Base-by-base conservation (phyloP, 2,797 vertebrate genomes). In the Oreonectes daqikongensis region DNA sequence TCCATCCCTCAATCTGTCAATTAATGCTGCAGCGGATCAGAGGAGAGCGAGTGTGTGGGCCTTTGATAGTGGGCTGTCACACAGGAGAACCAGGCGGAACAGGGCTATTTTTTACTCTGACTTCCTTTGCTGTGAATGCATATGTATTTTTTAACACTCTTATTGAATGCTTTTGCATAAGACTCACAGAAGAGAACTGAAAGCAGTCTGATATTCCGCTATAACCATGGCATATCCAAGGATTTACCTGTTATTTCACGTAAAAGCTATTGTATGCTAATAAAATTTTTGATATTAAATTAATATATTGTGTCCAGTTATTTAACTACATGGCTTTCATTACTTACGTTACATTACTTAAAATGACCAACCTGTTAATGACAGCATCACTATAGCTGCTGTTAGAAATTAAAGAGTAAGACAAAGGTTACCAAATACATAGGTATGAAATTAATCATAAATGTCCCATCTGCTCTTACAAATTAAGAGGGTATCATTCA, bases 1-100 rank as follows among this genome's bases (percentile, higher is more conserved):
- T 79, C 81, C 84, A 85, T 85, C 78, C 81, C 72, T 85, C 84
- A 85, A 81, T 82, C 84, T 85, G 84, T 85, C 84, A 85, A 85
- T 85, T 85, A 85, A 80, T 24, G 55, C 57, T 30, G 7, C 52
- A 63, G 71, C 46, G 53, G 79, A 65, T 80, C 67, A 76, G 73
- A 72, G 60, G 28, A 70, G 72, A 75, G 67, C 38, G 69, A 65
- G 53, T 72, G 55, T 48, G 69, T 69, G 55, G 61, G 74, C 30
- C 77, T 72, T 68, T 83, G 72, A 70, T 68, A 67, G 67, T 61
- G 52, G 79, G 38, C 79, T 79, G 81, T 76, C 79, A 75, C 66
- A 53, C 68, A 75, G 59, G 61, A 38, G 64, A 70, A 65, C 63
- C 30, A 67, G 48, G 71, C 71, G 74, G 53, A 83, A 81, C 81